phyloP scores from a whole-genome alignment of 2,888 invertebrate genomes.

The Apotomis betuletana region DNA sequence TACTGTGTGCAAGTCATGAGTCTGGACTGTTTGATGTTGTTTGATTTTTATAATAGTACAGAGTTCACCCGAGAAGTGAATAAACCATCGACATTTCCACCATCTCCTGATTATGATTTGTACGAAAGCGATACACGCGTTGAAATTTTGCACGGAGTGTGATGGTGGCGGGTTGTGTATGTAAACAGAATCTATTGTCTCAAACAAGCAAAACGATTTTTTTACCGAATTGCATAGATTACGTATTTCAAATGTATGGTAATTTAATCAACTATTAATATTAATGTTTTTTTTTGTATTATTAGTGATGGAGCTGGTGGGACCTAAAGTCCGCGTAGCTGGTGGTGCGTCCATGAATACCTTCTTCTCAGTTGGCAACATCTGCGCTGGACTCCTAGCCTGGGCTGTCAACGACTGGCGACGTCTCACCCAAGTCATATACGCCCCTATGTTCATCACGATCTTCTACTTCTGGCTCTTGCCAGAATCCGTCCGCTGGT shows the following conservation, averaged over 20 bases:
- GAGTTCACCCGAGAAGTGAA: too few species aligned
- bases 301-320: slow-evolving; percentile 89
- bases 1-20: neutral
- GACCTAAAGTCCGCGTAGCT: slow-evolving; percentile 86
- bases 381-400: slow-evolving; percentile 86
- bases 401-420: slow-evolving; percentile 88
- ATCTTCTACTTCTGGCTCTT: slow-evolving; percentile 86
- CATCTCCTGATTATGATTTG: too few species aligned
- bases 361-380: slow-evolving; percentile 88
- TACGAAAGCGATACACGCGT: too few species aligned
- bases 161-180: too few species aligned
- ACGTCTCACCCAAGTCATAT: slow-evolving; percentile 85
- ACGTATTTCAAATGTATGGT: neutral
- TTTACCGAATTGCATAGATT: too few species aligned
- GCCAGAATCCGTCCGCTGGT: slow-evolving; percentile 90
- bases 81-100: too few species aligned
- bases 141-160: too few species aligned
- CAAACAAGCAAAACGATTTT: too few species aligned
- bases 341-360: slow-evolving; percentile 87
- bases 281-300: slow-evolving; percentile 12
- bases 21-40: too few species aligned
- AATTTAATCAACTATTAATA: neutral
- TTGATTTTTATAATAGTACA: too few species aligned
- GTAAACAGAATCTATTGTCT: too few species aligned
- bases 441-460: slow-evolving; percentile 86